Evolutionary conservation across 2,113 vertebrate species (phyloP).

Genomic region (Haemorhous mexicanus): DNA sequence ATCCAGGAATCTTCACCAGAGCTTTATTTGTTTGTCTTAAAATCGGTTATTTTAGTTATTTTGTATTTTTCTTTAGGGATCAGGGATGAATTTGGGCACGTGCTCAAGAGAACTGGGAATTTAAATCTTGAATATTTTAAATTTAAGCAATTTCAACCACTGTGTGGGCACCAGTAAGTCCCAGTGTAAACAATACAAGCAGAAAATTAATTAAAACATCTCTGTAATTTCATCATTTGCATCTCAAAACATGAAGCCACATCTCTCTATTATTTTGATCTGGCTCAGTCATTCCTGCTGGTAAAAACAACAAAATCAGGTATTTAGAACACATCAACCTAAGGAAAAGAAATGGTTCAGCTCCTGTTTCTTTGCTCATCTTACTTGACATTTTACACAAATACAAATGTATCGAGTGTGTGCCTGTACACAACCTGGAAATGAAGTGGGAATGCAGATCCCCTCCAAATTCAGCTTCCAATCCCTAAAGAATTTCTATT

Average conservation of each 20-base stretch:
- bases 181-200: not conserved
- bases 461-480: not conserved
- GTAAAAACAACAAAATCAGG: not conserved
- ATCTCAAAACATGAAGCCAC: not conserved
- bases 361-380: not conserved
- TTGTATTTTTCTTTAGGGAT: not conserved
- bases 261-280: not conserved
- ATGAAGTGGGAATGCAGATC: not conserved
- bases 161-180: not conserved
- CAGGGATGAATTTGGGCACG: not conserved
- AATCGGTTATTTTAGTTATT: not conserved
- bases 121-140: not conserved
- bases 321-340: not conserved
- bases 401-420: not conserved
- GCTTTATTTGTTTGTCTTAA: not conserved
- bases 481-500: not conserved
- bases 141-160: not conserved
- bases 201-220: not conserved
- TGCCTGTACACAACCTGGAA: not conserved
- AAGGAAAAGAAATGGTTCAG: not conserved
- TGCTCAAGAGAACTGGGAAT: not conserved
- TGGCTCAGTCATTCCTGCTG: not conserved
- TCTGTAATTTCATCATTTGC: not conserved
- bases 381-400: not conserved
- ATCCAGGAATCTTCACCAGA: too few relatives aligned